Percentiles rank a stretch among this genome's conserved stretches.
Evolutionary conservation across 1,140 invertebrate genomes (phyloP).

Genomic region (Diplogasteroides magnus): DNA sequence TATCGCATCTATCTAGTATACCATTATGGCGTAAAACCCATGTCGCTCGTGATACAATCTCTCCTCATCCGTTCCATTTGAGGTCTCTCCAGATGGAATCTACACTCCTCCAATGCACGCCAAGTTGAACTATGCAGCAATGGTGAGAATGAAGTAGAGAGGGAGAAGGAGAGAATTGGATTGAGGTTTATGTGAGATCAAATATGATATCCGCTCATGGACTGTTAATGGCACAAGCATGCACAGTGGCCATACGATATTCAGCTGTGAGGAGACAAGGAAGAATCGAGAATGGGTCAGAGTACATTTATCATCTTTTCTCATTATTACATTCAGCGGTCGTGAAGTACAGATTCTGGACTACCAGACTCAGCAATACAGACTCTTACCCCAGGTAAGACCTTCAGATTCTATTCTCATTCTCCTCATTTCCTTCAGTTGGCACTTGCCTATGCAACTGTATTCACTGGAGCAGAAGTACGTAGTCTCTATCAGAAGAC

Average conservation of each 20-base stretch:
- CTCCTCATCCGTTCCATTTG: not conserved
- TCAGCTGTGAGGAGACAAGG: conserved; percentile 80
- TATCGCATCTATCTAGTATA: too few relatives aligned
- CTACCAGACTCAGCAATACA: conserved; percentile 85
- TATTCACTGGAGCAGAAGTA: conserved; percentile 68
- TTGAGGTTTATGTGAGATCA: conserved; percentile 69
- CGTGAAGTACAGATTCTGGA: conserved; percentile 83
- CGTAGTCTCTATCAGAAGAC: conserved; percentile 69
- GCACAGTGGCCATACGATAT: conserved; percentile 67
- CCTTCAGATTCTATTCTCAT: conserved; percentile 41
- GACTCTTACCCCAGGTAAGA: conserved; percentile 74
- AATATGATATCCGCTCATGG: conserved; percentile 61
- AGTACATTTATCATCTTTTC: conserved; percentile 9
- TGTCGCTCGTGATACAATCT: not conserved
- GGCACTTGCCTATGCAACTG: conserved; percentile 72
- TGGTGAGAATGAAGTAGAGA: conserved; percentile 64
- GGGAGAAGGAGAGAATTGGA: not conserved
- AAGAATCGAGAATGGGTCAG: conserved; percentile 73
- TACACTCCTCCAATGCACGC: conserved; percentile 76
- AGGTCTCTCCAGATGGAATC: conserved; percentile 70
- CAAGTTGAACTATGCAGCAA: conserved; percentile 86
- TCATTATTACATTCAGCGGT: conserved; percentile 63
- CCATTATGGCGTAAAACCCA: too few relatives aligned
- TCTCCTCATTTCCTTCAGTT: conserved; percentile 61
- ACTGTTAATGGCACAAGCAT: conserved; percentile 52